Evolutionary conservation across 2,888 invertebrate species (phyloP).

Genomic region (Tetragonisca angustula): DNA sequence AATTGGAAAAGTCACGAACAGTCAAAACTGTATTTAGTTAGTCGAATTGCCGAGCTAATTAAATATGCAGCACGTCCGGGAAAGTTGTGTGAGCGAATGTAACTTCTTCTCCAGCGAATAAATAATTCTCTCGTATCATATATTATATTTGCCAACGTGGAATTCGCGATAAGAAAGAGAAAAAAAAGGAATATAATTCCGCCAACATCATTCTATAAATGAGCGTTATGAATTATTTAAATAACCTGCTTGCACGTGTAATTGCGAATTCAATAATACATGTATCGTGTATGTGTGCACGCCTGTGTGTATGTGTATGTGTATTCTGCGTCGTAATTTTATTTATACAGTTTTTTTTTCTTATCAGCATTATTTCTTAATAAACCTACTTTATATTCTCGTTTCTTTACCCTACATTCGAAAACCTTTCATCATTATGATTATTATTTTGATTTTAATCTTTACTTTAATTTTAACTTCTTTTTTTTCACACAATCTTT

Average conservation of each 20-base stretch:
- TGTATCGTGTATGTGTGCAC: too few relatives aligned
- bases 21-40: slow-evolving; percentile 25
- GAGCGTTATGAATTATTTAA: slow-evolving; percentile 16
- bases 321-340: neutral
- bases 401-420: neutral
- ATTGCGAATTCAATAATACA: slow-evolving; percentile 13
- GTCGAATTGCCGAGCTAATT: slow-evolving; percentile 25
- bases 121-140: slow-evolving; percentile 7
- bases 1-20: slow-evolving; percentile 30
- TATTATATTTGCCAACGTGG: slow-evolving; percentile 14
- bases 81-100: slow-evolving; percentile 3
- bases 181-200: neutral
- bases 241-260: neutral
- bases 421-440: neutral
- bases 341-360: slow-evolving; percentile 1
- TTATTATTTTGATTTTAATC: neutral
- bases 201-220: slow-evolving; percentile 2
- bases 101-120: slow-evolving; percentile 12
- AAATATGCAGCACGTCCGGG: slow-evolving; percentile 25
- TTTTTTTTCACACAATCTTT: too few relatives aligned
- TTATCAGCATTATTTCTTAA: neutral
- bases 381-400: neutral
- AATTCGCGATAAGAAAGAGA: neutral
- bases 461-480: too few relatives aligned
- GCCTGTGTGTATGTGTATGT: too few relatives aligned